phyloP scores from a whole-genome alignment of 1,140 invertebrate genomes.

The Littorina saxatilis region DNA sequence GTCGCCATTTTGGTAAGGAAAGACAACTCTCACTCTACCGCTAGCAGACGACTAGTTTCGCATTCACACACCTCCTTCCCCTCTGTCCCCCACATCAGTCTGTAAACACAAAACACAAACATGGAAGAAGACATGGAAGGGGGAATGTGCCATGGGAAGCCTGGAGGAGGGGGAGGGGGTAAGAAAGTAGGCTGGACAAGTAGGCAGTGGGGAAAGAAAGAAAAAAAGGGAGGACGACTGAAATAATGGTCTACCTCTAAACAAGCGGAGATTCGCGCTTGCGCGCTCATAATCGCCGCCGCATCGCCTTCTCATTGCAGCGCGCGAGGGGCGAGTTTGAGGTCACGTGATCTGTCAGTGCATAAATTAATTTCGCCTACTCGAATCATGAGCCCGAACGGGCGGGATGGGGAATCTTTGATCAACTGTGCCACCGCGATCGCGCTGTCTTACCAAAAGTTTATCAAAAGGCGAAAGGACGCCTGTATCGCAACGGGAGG shows the following conservation, averaged over 20 bases:
- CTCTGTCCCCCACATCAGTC: background rate
- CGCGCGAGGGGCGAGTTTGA: constrained; percentile 11
- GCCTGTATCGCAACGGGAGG: background rate
- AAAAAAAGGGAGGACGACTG: constrained; percentile 1
- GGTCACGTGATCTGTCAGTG: constrained; percentile 56
- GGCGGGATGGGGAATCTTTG: constrained; percentile 62
- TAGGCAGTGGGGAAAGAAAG: constrained; percentile 48
- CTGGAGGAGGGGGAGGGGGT: background rate
- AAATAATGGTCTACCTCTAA: constrained; percentile 11
- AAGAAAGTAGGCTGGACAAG: background rate
- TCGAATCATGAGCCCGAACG: constrained; percentile 54
- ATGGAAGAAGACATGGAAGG: background rate
- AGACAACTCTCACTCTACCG: background rate
- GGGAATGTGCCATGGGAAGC: background rate
- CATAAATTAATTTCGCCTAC: constrained; percentile 67
- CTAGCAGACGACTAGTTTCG: too few relatives aligned
- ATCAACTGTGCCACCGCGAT: constrained; percentile 57
- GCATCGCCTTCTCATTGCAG: constrained; percentile 39
- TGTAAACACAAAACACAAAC: too few relatives aligned
- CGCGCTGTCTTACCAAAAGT: constrained; percentile 24
- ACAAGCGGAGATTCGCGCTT: constrained; percentile 29
- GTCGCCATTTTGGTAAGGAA: constrained; percentile 67
- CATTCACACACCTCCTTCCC: background rate
- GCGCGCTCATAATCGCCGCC: constrained; percentile 37
- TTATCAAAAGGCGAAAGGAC: constrained; percentile 34